Evolutionary conservation across 2,888 invertebrate genomes (phyloP), one percentile per base, ranked within the genome.

Genomic region (Alloplasta piceator): DNA sequence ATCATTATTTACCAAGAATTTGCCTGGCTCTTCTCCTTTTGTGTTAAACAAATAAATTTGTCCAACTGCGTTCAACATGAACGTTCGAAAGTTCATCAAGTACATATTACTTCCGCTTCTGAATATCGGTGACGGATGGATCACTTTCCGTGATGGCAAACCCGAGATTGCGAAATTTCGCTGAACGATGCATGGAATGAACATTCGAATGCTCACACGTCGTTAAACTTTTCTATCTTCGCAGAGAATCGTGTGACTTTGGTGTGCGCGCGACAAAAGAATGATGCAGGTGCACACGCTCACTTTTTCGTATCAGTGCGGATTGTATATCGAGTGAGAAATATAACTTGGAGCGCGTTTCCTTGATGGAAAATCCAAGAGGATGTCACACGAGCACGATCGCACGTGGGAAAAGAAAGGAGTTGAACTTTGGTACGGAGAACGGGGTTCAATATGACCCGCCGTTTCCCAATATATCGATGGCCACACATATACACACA

Each of bases 351-450:
- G 39, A 38, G 5, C 72, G 9, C 39, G 77, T 26, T 58, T 56
- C 48, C 12, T 75, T 70, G 73, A 10, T 68, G 82, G 74, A 80
- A 82, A 75, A 80, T 76, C 73, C 71, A 67, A 70, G 71, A 63
- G 43, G 26, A 16, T 43, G 36, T 41, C 43, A 52, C 26, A 26
- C 26, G n/a, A n/a, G 39, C 6, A 1, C 3, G 38, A 60, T 67
- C 16, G 67, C 39, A n/a, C 1, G 26, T 3, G 26, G 26, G 26
- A 26, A 26, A 26, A 26, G 26, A 26, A 1, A 2, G 26, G 26
- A 3, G 26, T 26, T 26, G 26, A 26, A 26, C 26, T 26, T 26
- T 26, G 26, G 26, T 26, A 26, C 26, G 3, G 26, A 26, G 26
- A 26, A 26, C 26, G 26, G 56, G 9, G 6, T 52, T n/a, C 41